Percentiles rank a stretch among this genome's conserved stretches.
phyloP scores from a whole-genome alignment of 2,797 vertebrate species.

The Sebastes hubbsi region DNA sequence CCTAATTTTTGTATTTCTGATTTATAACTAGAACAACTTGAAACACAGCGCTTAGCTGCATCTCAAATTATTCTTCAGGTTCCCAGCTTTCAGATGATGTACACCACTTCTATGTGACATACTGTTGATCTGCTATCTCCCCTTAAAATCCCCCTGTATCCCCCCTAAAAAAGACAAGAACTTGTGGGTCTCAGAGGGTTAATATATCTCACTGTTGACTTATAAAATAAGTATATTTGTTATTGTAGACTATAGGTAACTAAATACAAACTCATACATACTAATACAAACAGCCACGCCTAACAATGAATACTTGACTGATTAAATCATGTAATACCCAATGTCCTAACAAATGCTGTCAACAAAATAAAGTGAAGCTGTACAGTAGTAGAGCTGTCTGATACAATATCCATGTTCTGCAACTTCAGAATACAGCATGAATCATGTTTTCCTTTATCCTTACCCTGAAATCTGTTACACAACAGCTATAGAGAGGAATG shows the following conservation, averaged over 20 bases:
- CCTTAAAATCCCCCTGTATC: too few relatives aligned
- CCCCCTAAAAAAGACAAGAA: too few relatives aligned
- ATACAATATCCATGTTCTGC: slow-evolving; percentile 15
- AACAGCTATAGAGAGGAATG: slow-evolving; percentile 34
- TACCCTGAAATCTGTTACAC: slow-evolving; percentile 44
- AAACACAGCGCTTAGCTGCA: too few relatives aligned
- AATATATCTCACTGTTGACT: neutral
- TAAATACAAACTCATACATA: neutral
- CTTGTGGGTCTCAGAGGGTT: too few relatives aligned
- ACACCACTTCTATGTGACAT: too few relatives aligned
- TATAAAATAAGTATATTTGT: neutral
- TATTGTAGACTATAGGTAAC: neutral
- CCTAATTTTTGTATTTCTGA: too few relatives aligned
- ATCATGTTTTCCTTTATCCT: slow-evolving; percentile 42
- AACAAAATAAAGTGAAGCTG: neutral
- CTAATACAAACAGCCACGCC: neutral
- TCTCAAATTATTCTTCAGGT: too few relatives aligned
- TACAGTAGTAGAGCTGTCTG: neutral
- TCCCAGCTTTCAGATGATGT: too few relatives aligned
- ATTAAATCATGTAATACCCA: neutral
- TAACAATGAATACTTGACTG: neutral
- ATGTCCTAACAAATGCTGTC: neutral
- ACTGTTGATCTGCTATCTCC: too few relatives aligned
- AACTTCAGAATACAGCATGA: slow-evolving; percentile 11
- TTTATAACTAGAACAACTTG: too few relatives aligned